These are phyloP conservation scores for Acanthochromis polyacanthus DNA, from an alignment of 2,113 vertebrate species.

Conservation along the genomic window DNA sequence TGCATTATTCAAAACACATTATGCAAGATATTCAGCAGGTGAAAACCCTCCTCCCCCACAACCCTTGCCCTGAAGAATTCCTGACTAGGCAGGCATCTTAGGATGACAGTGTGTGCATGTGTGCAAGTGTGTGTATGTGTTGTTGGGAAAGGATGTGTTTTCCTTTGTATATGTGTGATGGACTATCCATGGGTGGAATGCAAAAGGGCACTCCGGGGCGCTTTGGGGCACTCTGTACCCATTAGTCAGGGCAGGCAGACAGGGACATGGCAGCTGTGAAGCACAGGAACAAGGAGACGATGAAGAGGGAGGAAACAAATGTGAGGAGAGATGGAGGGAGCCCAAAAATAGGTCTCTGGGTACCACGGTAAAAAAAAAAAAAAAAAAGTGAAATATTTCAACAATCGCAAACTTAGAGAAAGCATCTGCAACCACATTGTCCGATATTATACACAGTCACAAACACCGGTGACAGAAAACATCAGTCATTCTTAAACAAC, in stretches of 20 bases:
- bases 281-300: constrained; percentile 19
- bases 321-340: background rate
- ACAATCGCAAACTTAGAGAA: no score
- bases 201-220: constrained; percentile 43
- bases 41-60: background rate
- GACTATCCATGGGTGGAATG: constrained; percentile 31
- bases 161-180: constrained; percentile 12
- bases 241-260: constrained; percentile 58
- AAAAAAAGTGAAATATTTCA: constrained; percentile 3
- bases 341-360: constrained; percentile 16
- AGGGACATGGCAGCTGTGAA: constrained; percentile 44
- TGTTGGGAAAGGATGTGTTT: background rate
- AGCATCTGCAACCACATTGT: no score
- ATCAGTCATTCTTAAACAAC: no score
- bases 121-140: constrained; percentile 15
- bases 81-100: constrained; percentile 42
- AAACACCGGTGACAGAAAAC: no score
- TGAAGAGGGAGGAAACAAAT: background rate
- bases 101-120: constrained; percentile 3
- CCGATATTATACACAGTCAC: no score
- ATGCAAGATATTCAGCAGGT: constrained; percentile 59
- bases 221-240: constrained; percentile 51
- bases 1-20: constrained; percentile 69
- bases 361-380: constrained; percentile 22
- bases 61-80: constrained; percentile 44